Base-by-base conservation (phyloP, 2,888 invertebrate species). In the Homarus gammarus region DNA sequence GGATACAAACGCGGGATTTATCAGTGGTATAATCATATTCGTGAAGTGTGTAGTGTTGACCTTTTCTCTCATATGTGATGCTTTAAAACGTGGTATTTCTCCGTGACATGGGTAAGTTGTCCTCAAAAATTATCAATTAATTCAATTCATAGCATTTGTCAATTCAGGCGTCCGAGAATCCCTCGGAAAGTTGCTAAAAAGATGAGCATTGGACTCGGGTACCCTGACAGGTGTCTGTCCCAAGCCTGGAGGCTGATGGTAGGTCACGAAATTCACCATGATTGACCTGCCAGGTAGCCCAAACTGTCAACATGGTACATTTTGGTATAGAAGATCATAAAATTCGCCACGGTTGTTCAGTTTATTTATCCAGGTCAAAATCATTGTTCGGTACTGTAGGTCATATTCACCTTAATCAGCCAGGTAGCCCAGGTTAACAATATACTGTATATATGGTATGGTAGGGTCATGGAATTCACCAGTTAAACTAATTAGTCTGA, bases 101-200 rank as follows among this genome's bases (percentile, higher is more conserved):
- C 31, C 15, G 56, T 82, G 87, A 79, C 73, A 81, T 87, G 87
- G 87, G 87, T 87, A 82, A 87, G 82, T 82, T 40, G 31, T 38
- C 27, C 40, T 8, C 27, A 40, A 12, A 15, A 18, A 15, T 56
- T 27, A 75, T 22, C 38, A 40, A 61, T 40, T 38, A 27, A 12
- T 31, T 3, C 2, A 33, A 18, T 3, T 31, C 15, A 15, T 1
- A 2, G 12, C 12, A 38, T 1, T 44, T 0, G 22, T 33, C 18
- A 15, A n/a, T 22, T 33, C 18, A n/a, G 64, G 27, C n/a, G 10
- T 6, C 6, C 27, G 8, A 27, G 6, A 64, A 64, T n/a, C 6
- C 6, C 6, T 6, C n/a, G 31, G 64, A 27, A 27, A 64, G 64
- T 27, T n/a, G 27, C 5, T 1, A 8, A 27, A 27, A 64, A 64